Conservation (phyloP, 1,140 invertebrate genomes). For the Plodia interpunctella region DNA sequence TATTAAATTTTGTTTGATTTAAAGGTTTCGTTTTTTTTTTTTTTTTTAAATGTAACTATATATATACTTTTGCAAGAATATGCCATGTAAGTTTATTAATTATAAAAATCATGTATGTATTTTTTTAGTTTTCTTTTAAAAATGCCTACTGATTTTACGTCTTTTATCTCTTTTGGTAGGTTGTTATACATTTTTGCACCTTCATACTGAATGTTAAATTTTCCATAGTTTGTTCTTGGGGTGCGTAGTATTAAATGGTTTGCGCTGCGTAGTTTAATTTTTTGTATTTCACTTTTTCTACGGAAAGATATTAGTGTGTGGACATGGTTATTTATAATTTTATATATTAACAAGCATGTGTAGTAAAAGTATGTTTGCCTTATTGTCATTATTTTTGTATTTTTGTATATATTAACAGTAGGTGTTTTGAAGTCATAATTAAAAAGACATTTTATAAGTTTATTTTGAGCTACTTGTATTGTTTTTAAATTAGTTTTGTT, state of each 20-base stretch:
- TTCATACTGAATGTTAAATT: slow-evolving; percentile 15
- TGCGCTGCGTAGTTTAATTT: background rate
- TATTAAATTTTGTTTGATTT: too few relatives aligned
- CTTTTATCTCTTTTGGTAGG: slow-evolving; percentile 7
- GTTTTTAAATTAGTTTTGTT: slow-evolving; percentile 1
- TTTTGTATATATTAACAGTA: too few relatives aligned
- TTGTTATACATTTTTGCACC: slow-evolving; percentile 10
- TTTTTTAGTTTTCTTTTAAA: slow-evolving; percentile 5
- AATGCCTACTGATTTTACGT: background rate
- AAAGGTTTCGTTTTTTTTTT: too few relatives aligned
- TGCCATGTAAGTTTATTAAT: too few relatives aligned
- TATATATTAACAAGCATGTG: slow-evolving; percentile 17
- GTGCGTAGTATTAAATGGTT: slow-evolving; percentile 7
- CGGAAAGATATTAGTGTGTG: background rate
- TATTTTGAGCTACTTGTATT: slow-evolving; percentile 14
- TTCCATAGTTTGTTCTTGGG: slow-evolving; percentile 16
- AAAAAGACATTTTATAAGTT: slow-evolving; percentile 8
- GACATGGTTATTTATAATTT: slow-evolving; percentile 8
- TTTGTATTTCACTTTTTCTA: background rate
- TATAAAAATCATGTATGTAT: background rate
- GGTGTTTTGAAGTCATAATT: background rate
- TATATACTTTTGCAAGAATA: too few relatives aligned
- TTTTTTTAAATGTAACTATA: too few relatives aligned
- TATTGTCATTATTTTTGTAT: slow-evolving; percentile 14
- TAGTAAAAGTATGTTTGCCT: slow-evolving; percentile 16